A percentile compares a stretch with the other conserved stretches of the same genome.
Conservation (phyloP, 2,113 vertebrate species). For the Campylomormyrus tamandua region DNA sequence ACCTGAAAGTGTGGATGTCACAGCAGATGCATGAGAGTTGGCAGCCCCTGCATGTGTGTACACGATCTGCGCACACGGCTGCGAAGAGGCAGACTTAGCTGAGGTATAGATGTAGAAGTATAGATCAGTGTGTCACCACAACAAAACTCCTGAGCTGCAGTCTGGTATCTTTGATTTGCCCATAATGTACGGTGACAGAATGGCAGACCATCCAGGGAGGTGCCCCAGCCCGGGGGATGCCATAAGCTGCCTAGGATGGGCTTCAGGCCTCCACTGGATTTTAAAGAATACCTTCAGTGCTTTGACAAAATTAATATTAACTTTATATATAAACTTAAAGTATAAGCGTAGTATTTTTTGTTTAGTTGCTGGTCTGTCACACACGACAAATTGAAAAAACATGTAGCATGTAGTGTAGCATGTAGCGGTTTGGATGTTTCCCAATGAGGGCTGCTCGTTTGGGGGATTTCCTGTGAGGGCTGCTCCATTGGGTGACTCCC, state of each 20-base stretch:
- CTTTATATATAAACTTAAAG: not conserved
- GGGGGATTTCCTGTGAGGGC: too few relatives aligned
- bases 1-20: too few relatives aligned
- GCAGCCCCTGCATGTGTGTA: not conserved
- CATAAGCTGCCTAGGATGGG: not conserved
- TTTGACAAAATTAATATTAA: not conserved
- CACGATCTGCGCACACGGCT: not conserved
- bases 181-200: not conserved
- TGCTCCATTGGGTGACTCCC: too few relatives aligned
- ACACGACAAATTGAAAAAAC: not conserved
- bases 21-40: too few relatives aligned
- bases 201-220: not conserved
- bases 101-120: not conserved
- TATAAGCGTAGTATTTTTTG: not conserved
- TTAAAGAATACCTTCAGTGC: not conserved
- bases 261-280: not conserved
- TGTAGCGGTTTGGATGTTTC: not conserved
- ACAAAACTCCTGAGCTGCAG: not conserved
- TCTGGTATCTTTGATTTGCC: not conserved
- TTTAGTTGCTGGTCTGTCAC: not conserved
- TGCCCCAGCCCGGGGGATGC: not conserved
- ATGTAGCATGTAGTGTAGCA: not conserved
- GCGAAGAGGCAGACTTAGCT: not conserved
- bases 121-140: not conserved
- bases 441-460: too few relatives aligned